Conservation (phyloP, 2,113 vertebrate genomes). For the Anarrhichthys ocellatus region DNA sequence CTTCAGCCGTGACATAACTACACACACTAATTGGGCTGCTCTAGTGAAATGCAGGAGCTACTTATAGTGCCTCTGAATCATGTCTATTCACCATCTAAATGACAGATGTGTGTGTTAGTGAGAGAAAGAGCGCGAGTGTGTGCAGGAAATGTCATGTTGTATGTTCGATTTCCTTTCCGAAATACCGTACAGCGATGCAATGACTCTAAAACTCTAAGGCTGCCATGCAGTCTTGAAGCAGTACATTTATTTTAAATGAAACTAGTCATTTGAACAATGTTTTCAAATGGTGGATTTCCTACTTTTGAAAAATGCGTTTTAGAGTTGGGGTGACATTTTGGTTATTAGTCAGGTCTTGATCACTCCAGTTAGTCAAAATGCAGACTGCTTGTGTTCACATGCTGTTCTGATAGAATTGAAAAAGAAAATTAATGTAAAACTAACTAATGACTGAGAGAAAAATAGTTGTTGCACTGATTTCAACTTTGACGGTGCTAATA, state of each 20-base stretch:
- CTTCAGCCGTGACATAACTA: conserved; percentile 67
- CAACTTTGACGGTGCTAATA: not conserved
- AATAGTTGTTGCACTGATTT: not conserved
- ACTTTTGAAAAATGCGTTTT: not conserved
- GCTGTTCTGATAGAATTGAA: not conserved
- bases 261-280: not conserved
- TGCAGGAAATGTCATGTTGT: conserved; percentile 9
- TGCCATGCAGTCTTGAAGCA: not conserved
- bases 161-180: conserved; percentile 1
- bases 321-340: not conserved
- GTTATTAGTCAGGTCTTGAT: not conserved
- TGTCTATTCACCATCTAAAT: conserved; percentile 46
- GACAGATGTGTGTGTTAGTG: conserved; percentile 26
- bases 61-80: conserved; percentile 55
- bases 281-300: not conserved
- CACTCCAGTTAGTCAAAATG: not conserved
- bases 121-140: not conserved
- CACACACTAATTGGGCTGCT: conserved; percentile 69
- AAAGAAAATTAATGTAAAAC: not conserved
- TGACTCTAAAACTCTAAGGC: not conserved
- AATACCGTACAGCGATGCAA: not conserved
- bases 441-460: not conserved
- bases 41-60: conserved; percentile 52
- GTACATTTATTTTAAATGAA: not conserved
- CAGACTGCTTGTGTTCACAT: not conserved